A percentile compares a stretch with the other conserved stretches of the same genome.
phyloP scores from a whole-genome alignment of 92 coral and sea anemone genomes.

The Virgularia gustaviana region DNA sequence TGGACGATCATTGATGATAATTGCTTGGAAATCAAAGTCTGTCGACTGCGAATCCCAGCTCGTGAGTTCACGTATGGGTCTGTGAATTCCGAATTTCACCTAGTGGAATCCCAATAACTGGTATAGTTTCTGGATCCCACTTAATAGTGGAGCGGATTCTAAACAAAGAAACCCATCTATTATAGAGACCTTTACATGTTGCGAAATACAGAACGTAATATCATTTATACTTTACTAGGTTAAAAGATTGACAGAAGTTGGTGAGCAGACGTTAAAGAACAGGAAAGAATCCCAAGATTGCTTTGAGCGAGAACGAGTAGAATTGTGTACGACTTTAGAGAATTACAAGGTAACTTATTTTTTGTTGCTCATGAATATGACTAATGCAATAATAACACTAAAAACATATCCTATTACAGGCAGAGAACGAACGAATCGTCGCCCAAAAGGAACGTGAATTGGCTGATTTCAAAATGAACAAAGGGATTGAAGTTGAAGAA shows the following conservation, averaged over 20 bases:
- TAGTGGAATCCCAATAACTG: no score
- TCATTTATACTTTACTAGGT: no score
- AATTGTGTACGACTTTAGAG: slow-evolving; percentile 83
- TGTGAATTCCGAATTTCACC: no score
- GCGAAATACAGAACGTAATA: no score
- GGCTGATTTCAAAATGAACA: slow-evolving; percentile 61
- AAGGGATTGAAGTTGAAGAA: slow-evolving; percentile 50
- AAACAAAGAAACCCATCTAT: no score
- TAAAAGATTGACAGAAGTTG: slow-evolving; percentile 46
- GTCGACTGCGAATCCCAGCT: no score
- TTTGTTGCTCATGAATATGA: not conserved
- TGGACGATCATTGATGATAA: no score
- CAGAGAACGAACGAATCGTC: slow-evolving; percentile 91
- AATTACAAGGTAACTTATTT: slow-evolving; percentile 73
- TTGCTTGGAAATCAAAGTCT: no score
- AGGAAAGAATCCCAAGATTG: slow-evolving; percentile 64
- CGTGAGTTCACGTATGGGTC: no score
- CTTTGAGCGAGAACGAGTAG: slow-evolving; percentile 84
- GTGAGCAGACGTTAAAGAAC: slow-evolving; percentile 62
- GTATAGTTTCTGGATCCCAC: no score
- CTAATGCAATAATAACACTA: not conserved
- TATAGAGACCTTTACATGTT: no score
- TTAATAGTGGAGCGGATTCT: no score
- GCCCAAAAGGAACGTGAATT: slow-evolving; percentile 94
- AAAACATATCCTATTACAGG: slow-evolving; percentile 34